Conservation (phyloP, 2,888 invertebrate species). For the Microctonus hyperodae region DNA sequence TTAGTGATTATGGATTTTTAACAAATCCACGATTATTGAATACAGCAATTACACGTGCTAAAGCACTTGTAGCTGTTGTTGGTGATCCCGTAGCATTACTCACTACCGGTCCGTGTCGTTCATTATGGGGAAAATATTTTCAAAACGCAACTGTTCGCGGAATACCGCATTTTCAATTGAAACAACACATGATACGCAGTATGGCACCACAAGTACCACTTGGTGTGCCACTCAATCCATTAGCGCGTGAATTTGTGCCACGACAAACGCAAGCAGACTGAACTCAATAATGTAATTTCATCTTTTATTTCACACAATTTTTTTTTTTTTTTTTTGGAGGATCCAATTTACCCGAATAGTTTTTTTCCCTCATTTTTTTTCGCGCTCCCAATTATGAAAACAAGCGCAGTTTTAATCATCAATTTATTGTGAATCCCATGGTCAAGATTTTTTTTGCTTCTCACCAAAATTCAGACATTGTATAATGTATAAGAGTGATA, state of each 20-base stretch:
- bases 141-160: slow-evolving; percentile 41
- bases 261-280: slow-evolving; percentile 58
- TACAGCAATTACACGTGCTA: slow-evolving; percentile 84
- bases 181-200: slow-evolving; percentile 36
- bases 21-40: slow-evolving; percentile 83
- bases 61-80: slow-evolving; percentile 82
- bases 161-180: slow-evolving; percentile 35
- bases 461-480: neutral
- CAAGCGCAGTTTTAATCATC: slow-evolving; percentile 1
- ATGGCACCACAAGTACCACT: slow-evolving; percentile 33
- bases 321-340: neutral
- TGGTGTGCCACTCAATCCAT: slow-evolving; percentile 72
- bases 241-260: slow-evolving; percentile 83
- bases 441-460: neutral
- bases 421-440: slow-evolving; percentile 13
- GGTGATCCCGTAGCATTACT: slow-evolving; percentile 85
- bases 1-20: slow-evolving; percentile 80
- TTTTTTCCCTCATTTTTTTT: neutral
- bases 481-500: slow-evolving; percentile 1
- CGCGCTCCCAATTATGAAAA: neutral
- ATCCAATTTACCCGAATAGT: neutral
- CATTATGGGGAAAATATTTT: slow-evolving; percentile 67
- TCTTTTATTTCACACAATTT: neutral
- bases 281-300: slow-evolving; percentile 15
- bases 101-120: slow-evolving; percentile 79